Evolutionary conservation across 2,113 vertebrate genomes (phyloP).

Genomic region (Aptenodytes forsteri): DNA sequence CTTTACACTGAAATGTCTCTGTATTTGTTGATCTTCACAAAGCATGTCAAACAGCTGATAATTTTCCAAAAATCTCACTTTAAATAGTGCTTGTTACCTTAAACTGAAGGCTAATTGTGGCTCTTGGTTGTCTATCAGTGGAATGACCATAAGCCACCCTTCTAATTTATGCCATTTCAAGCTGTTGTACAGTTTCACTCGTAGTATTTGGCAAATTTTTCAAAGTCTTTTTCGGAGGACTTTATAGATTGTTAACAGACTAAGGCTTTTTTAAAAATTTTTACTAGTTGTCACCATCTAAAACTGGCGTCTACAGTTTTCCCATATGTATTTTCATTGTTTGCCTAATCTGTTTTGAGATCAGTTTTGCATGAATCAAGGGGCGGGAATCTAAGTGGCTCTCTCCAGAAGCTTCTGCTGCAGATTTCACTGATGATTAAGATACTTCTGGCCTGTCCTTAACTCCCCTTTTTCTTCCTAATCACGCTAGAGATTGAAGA

Average conservation of each 20-base stretch:
- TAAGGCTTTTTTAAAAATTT: not conserved
- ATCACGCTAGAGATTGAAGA: not conserved
- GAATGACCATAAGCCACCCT: not conserved
- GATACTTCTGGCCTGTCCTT: conserved; percentile 42
- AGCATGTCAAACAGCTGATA: not conserved
- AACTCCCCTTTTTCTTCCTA: not conserved
- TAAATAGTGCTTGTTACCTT: not conserved
- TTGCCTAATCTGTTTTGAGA: conserved; percentile 42
- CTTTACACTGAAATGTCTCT: not conserved
- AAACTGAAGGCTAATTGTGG: not conserved
- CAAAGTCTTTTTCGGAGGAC: not conserved
- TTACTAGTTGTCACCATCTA: conserved; percentile 14
- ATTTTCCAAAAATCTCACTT: not conserved
- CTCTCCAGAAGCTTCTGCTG: conserved; percentile 37
- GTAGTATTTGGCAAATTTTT: not conserved
- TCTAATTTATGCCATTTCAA: not conserved
- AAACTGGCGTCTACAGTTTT: conserved; percentile 17
- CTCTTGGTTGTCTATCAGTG: not conserved
- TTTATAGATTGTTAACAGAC: not conserved
- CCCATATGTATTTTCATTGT: conserved; percentile 39
- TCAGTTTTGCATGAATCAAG: not conserved
- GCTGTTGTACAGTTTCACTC: not conserved
- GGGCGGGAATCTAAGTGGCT: not conserved
- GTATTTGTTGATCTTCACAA: conserved; percentile 32
- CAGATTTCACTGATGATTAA: conserved; percentile 41